Evolutionary conservation across 1,140 invertebrate species (phyloP), one percentile per base, ranked within the genome.

Genomic region (Antheraea mylitta): DNA sequence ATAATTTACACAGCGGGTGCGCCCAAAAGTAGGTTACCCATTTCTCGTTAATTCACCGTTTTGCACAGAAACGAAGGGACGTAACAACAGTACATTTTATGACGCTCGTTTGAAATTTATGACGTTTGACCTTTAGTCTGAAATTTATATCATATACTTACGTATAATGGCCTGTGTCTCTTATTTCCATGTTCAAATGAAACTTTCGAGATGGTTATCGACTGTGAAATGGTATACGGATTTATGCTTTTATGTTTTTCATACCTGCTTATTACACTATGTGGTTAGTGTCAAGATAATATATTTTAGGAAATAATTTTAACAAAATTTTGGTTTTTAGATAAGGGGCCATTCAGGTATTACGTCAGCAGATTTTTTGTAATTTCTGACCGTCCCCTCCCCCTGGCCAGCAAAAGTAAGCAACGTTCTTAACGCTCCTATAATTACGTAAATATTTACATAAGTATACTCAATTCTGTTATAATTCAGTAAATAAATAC

Each of bases 21-120:
- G 86, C 77, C 76, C 72, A 71, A 82, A 90, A 87, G 78, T 87
- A 80, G 87, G 87, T 90, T 75, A 90, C 87, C 87, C 80, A 90
- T 88, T 88, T 90, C 84, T 79, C 75, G 74, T 65, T 67, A 72
- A 66, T 53, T 68, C 68, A 69, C 58, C 53, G 60, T 18, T 53
- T 64, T 64, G 48, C 64, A 19, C 67, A 64, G 70, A 70, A 74
- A 76, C 79, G 76, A 83, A 80, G 66, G 78, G 80, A 74, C 79
- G 72, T 68, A 77, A 73, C 76, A 64, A 78, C 76, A 70, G 7
- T 0, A 7, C 38, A 42, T 73, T 70, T 71, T 80, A 67, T 72
- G 64, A n/a, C 74, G 72, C 60, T 77, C 59, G 4, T 53, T 16
- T 53, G 16, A 53, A 53, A 6, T 53, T 16, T 53, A 13, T 73